These are phyloP conservation scores for Anorthoa munda DNA, from an alignment of 2,888 invertebrate genomes.

Conservation along the genomic window DNA sequence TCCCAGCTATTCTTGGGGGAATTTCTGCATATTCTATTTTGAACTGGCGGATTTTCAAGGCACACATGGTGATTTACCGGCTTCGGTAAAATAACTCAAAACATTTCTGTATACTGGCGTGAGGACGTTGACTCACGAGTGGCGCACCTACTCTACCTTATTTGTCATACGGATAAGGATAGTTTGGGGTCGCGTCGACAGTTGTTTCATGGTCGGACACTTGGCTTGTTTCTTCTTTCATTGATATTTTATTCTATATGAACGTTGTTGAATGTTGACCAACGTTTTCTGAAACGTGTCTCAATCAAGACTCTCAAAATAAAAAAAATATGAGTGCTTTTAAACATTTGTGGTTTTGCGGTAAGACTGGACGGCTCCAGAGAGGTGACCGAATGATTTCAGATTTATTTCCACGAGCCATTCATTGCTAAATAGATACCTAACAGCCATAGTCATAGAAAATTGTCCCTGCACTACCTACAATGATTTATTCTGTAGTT, in stretches of 20 bases:
- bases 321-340: conserved; percentile 2
- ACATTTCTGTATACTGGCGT: conserved; percentile 45
- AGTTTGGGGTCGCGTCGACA: conserved; percentile 56
- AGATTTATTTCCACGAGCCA: conserved; percentile 24
- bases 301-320: not conserved
- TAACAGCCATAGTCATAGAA: not conserved
- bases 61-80: conserved; percentile 45
- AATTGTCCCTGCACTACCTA: conserved; percentile 1
- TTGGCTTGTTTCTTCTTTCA: conserved; percentile 29
- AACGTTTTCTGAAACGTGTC: conserved; percentile 4
- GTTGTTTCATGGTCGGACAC: conserved; percentile 62
- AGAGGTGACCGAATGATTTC: conserved; percentile 25
- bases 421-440: not conserved
- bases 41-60: conserved; percentile 49
- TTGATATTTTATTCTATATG: conserved; percentile 15
- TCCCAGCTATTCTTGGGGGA: conserved; percentile 54
- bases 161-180: conserved; percentile 67
- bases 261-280: not conserved
- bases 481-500: conserved; percentile 13
- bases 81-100: conserved; percentile 48
- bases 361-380: conserved; percentile 49
- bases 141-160: conserved; percentile 66
- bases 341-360: conserved; percentile 50
- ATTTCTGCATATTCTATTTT: conserved; percentile 63
- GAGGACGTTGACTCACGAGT: conserved; percentile 64